These are phyloP conservation scores for Gopherus flavomarginatus DNA, from an alignment of 2,113 vertebrate species.

Conservation along the genomic window DNA sequence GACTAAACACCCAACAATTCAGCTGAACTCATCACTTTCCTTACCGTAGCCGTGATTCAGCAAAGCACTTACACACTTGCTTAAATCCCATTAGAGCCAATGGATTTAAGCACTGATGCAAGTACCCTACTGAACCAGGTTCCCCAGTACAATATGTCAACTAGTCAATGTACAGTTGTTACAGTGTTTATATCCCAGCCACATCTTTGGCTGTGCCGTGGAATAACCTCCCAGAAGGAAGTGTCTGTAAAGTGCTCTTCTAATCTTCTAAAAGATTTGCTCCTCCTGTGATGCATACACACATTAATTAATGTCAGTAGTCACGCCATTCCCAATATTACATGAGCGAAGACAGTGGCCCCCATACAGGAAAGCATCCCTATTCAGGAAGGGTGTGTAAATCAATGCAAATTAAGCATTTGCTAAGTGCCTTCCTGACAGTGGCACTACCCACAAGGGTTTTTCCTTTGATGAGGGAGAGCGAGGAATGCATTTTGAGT, in stretches of 20 bases:
- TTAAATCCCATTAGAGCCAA: conserved; percentile 28
- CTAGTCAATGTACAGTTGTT: conserved; percentile 26
- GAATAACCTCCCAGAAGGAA: neutral
- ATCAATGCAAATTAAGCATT: neutral
- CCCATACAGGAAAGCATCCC: neutral
- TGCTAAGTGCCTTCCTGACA: neutral
- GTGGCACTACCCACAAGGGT: neutral
- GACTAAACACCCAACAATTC: neutral
- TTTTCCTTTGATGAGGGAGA: neutral
- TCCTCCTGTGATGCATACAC: neutral
- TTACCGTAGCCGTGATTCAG: neutral
- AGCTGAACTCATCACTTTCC: neutral
- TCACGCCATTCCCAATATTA: neutral
- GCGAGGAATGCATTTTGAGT: neutral
- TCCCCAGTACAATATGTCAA: neutral
- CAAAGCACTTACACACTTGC: neutral
- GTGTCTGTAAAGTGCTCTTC: conserved; percentile 1
- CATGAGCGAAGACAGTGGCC: neutral
- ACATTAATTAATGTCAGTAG: conserved; percentile 24
- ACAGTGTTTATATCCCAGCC: neutral
- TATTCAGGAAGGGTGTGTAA: neutral
- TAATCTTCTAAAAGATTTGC: conserved; percentile 32
- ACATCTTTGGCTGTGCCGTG: neutral
- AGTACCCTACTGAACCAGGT: neutral
- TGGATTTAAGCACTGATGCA: neutral